These are phyloP conservation scores for Lepus oiostolus DNA, from an alignment of 2,797 vertebrate species.

Conservation along the genomic window DNA sequence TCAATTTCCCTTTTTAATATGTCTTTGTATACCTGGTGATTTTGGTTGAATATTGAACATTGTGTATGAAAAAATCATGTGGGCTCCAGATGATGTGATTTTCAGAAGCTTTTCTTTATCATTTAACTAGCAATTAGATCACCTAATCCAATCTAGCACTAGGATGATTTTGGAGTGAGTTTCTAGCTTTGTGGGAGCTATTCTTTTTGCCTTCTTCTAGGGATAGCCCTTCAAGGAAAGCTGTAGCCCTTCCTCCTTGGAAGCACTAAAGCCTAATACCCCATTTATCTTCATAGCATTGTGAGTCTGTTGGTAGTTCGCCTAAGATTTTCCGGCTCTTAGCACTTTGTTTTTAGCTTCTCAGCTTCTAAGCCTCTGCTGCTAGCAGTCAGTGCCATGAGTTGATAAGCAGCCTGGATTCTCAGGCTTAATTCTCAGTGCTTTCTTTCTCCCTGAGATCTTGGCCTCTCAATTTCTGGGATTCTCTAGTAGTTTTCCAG, in stretches of 20 bases:
- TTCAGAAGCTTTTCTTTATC: not conserved
- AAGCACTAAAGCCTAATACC: not conserved
- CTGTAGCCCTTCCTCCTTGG: not conserved
- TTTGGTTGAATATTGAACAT: constrained; percentile 12
- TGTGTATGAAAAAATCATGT: not conserved
- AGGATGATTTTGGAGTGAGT: not conserved
- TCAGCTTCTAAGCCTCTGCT: not conserved
- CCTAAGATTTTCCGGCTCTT: not conserved
- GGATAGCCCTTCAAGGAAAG: not conserved
- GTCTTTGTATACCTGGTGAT: not conserved
- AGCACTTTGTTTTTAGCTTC: not conserved
- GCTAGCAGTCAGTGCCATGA: not conserved
- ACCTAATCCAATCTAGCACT: not conserved
- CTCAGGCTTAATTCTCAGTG: not conserved
- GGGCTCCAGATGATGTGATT: not conserved
- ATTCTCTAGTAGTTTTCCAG: not conserved
- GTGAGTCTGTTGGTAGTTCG: not conserved
- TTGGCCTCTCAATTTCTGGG: not conserved
- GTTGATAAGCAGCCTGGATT: not conserved
- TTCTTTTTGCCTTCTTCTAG: not conserved
- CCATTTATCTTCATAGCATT: not conserved
- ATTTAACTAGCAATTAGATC: not conserved
- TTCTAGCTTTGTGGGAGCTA: not conserved
- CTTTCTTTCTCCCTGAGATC: not conserved
- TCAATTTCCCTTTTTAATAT: not conserved